Evolutionary conservation across 2,113 vertebrate genomes (phyloP), one percentile per base, ranked within the genome.

Genomic region (Carettochelys insculpta): DNA sequence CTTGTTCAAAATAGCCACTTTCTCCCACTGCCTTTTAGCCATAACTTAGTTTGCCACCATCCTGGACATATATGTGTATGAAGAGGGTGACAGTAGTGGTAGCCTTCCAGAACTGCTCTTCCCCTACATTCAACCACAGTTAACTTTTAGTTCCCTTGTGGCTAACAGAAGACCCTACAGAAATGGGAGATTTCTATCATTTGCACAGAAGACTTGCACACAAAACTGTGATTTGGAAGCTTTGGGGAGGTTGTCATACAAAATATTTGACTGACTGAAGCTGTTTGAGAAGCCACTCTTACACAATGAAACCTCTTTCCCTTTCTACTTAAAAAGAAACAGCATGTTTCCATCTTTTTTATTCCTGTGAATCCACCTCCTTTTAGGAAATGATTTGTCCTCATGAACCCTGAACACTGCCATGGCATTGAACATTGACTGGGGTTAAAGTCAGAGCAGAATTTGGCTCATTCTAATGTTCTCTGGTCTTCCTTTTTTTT

Each of bases 361-460:
- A 12, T 61, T 81, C 16, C 58, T 83, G 25, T 85, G 34, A 90
- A 91, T 47, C 2, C 8, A 2, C 14, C 77, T 87, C 86, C 27
- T 31, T 85, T 34, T 53, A 83, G 80, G 80, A 20, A 10, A 38
- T 20, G 61, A 65, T 65, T 17, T n/a, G 61, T 51, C 89, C 88
- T 86, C 88, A n/a, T 13, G 91, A 88, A 90, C 53, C 45, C 20
- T 75, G 61, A 85, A 79, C 34, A 93, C 79, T 85, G 19, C 73
- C 88, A 90, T 88, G 93, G 83, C 73, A 27, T 5, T 50, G 31
- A 19, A 51, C 88, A 13, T 47, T 20, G 80, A n/a, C 50, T 50
- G 24, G 77, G 80, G n/a, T 13, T 14, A 79, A 68, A 91, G 77
- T 91, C 90, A 92, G 16, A 45, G 45, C 2, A 56, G 41, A 95